Evolutionary conservation across 1,140 invertebrate species (phyloP).

Genomic region (Platyscapa corneri): DNA sequence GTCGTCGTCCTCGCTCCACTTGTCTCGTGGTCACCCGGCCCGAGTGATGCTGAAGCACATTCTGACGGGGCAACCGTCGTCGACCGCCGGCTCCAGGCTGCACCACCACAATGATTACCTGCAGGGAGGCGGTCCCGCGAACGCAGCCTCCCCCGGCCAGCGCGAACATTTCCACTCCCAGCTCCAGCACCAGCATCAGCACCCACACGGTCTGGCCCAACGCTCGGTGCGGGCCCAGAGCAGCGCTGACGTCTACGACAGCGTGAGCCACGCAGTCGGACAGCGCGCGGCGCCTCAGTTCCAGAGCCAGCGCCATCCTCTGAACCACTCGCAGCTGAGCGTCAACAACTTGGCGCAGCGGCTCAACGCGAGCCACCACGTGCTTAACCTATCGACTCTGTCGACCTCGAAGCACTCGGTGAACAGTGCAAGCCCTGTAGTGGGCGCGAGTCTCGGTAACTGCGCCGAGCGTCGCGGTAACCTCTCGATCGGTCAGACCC

Average conservation of each 20-base stretch:
- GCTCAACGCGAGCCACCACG: conserved; percentile 73
- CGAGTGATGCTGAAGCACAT: conserved; percentile 75
- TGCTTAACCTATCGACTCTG: conserved; percentile 82
- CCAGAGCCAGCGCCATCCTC: conserved; percentile 62
- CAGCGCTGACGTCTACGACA: conserved; percentile 69
- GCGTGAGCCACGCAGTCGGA: conserved; percentile 56
- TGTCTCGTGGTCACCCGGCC: neutral
- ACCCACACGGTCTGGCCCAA: conserved; percentile 37
- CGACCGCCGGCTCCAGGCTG: conserved; percentile 67
- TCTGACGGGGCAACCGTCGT: conserved; percentile 72
- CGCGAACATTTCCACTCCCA: conserved; percentile 54
- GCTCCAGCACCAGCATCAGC: conserved; percentile 50
- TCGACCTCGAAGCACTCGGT: conserved; percentile 83
- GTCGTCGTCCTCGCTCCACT: conserved; percentile 16
- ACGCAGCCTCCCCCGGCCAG: conserved; percentile 53
- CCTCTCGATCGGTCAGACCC: neutral
- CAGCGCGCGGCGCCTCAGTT: conserved; percentile 51
- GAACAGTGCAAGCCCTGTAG: conserved; percentile 75
- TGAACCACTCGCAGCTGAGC: conserved; percentile 71
- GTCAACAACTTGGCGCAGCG: conserved; percentile 71
- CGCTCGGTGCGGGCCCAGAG: conserved; percentile 63
- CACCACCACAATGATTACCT: conserved; percentile 55
- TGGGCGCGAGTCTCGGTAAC: conserved; percentile 28
- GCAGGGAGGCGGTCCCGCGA: conserved; percentile 54
- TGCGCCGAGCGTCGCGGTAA: conserved; percentile 3